phyloP scores from a whole-genome alignment of 2,113 vertebrate species.

The Orientallactaga bullata region DNA sequence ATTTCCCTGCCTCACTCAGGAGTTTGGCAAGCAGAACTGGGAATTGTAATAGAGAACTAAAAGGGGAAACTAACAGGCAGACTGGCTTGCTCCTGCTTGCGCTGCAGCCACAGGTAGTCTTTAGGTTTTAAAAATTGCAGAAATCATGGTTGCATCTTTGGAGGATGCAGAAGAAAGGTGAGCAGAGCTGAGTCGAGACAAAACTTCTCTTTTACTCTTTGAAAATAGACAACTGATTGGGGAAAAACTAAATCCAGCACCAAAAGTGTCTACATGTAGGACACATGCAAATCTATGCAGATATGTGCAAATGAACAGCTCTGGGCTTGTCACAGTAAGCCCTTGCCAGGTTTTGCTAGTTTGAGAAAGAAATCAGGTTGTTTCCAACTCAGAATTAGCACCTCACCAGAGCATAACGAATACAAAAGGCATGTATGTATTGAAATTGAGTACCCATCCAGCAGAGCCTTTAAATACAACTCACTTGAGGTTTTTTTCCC shows the following conservation, averaged over 20 bases:
- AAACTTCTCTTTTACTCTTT: constrained; percentile 34
- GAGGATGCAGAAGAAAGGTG: constrained; percentile 33
- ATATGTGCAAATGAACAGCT: constrained; percentile 60
- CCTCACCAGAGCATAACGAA: neutral
- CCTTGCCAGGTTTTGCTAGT: constrained; percentile 51
- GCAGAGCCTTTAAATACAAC: neutral
- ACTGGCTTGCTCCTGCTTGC: neutral
- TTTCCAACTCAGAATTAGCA: neutral
- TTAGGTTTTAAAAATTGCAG: neutral
- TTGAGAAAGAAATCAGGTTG: constrained; percentile 50
- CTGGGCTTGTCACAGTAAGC: neutral
- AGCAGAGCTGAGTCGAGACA: constrained; percentile 12
- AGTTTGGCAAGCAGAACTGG: neutral
- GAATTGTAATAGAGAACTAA: neutral
- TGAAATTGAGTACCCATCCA: neutral
- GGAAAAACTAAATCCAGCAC: constrained; percentile 55
- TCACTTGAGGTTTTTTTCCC: neutral
- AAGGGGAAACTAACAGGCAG: neutral
- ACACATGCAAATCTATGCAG: constrained; percentile 73
- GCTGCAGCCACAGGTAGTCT: neutral
- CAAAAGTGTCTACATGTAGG: constrained; percentile 34
- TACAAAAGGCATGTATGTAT: neutral
- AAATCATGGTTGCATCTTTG: neutral
- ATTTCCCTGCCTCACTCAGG: neutral
- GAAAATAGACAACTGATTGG: constrained; percentile 58